Conservation (phyloP, 2,113 vertebrate species). For the Acrocephalus kingi region DNA sequence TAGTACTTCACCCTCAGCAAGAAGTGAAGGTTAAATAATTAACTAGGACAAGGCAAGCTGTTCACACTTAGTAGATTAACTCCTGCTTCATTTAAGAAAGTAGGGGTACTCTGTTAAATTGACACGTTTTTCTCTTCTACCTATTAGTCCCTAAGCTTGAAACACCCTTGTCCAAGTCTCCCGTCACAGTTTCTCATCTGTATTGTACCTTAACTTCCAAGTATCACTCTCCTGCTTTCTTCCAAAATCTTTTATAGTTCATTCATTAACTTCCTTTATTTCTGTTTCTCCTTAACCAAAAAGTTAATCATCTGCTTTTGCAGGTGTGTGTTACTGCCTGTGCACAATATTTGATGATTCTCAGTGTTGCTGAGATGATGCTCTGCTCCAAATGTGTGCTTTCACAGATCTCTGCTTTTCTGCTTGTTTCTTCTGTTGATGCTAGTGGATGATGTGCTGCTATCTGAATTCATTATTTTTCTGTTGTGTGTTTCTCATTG, state of each 20-base stretch:
- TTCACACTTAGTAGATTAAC: slow-evolving; percentile 41
- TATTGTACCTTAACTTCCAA: neutral
- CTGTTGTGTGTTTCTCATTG: neutral
- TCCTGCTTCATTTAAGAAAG: slow-evolving; percentile 27
- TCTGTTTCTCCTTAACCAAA: neutral
- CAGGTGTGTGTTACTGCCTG: neutral
- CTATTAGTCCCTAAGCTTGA: neutral
- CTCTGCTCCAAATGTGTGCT: neutral
- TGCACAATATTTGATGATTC: neutral
- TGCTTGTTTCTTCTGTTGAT: neutral
- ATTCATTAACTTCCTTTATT: slow-evolving; percentile 35
- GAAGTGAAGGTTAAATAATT: slow-evolving; percentile 64
- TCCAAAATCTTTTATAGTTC: neutral
- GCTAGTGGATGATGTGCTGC: neutral
- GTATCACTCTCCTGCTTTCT: neutral
- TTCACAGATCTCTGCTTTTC: neutral
- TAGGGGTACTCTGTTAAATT: neutral
- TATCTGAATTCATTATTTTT: neutral
- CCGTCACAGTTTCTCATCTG: fast-evolving
- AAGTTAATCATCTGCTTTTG: slow-evolving; percentile 6
- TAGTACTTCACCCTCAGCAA: slow-evolving; percentile 22
- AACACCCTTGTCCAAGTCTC: neutral
- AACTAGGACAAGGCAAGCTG: slow-evolving; percentile 57
- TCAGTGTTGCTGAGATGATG: neutral
- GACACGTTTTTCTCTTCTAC: neutral